Evolutionary conservation across 2,888 invertebrate species (phyloP), one percentile per base, ranked within the genome.

Genomic region (Parnassius orleans): DNA sequence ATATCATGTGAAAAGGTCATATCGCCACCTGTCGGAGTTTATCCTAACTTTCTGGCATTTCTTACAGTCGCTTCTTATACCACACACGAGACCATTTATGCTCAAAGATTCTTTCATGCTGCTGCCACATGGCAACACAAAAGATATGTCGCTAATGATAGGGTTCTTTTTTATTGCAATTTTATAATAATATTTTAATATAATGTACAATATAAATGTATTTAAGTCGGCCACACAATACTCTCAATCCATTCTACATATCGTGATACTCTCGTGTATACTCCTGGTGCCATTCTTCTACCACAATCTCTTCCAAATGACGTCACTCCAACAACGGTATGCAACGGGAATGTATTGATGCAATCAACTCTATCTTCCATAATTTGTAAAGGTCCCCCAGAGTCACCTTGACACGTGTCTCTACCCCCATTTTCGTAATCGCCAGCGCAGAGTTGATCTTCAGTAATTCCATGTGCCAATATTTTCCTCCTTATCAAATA

Each of bases 291-390:
- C 80, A 86, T 87, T 63, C 83, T 86, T 53, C 90, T 83, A 0
- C 92, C 93, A 68, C 93, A 93, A 67, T 92, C 89, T 52, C 91
- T 81, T 0, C 93, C 93, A 73, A 93, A 92, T 0, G 93, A 92
- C 0, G 93, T 93, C 46, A 93, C 84, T 0, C 92, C 93, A 0
- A 92, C 81, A 10, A 93, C 76, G 52, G 77, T 86, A 60, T 90
- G 89, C 3, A 92, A 69, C 10, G 91, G 91, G 69, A 90, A 92
- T 1, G 72, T 79, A 1, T 75, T 74, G 0, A 79, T 54, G 68
- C 91, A 91, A 56, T 91, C 89, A 0, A 87, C 82, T 33, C 75
- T 77, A 0, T 83, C 80, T 3, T 85, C 81, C 80, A 88, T 85
- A 0, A 83, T 70, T 62, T 92, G 91, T 1, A 92, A 69, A 0